Evolutionary conservation across 2,888 invertebrate species (phyloP).

Genomic region (Dysmachus trigonus): DNA sequence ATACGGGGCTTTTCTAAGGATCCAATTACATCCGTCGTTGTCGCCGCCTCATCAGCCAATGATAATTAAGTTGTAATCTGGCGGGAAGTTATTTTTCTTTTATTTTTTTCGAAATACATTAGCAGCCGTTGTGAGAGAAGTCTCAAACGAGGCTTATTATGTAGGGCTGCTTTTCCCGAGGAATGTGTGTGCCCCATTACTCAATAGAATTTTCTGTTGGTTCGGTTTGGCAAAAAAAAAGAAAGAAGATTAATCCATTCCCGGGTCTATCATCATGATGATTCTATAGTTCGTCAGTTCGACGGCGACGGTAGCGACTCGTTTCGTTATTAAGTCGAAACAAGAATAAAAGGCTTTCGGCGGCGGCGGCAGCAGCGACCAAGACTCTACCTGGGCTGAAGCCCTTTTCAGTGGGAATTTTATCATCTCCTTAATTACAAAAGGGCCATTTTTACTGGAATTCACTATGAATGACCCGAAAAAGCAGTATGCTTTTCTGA

Average conservation of each 20-base stretch:
- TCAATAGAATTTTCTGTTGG: background rate
- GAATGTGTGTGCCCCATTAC: background rate
- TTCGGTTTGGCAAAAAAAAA: background rate
- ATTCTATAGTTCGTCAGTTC: background rate
- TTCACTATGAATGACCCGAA: slow-evolving; percentile 23
- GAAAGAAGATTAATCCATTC: background rate
- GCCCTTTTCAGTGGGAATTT: slow-evolving; percentile 9
- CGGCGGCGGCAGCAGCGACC: no score
- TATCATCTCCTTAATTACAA: slow-evolving; percentile 39
- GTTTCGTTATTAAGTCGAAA: background rate
- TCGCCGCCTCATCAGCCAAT: background rate
- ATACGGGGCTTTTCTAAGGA: background rate
- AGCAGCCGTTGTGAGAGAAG: background rate
- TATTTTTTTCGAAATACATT: background rate
- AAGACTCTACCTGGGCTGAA: background rate
- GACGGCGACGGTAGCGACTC: background rate
- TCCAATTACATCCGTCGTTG: background rate
- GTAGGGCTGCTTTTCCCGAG: background rate
- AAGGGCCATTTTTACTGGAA: background rate
- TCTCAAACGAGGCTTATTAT: background rate
- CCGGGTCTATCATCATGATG: background rate
- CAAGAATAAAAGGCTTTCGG: background rate
- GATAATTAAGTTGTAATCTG: background rate
- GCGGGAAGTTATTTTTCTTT: background rate
- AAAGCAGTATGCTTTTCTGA: background rate